phyloP scores from a whole-genome alignment of 2,797 vertebrate genomes.

The Ciconia nigra region DNA sequence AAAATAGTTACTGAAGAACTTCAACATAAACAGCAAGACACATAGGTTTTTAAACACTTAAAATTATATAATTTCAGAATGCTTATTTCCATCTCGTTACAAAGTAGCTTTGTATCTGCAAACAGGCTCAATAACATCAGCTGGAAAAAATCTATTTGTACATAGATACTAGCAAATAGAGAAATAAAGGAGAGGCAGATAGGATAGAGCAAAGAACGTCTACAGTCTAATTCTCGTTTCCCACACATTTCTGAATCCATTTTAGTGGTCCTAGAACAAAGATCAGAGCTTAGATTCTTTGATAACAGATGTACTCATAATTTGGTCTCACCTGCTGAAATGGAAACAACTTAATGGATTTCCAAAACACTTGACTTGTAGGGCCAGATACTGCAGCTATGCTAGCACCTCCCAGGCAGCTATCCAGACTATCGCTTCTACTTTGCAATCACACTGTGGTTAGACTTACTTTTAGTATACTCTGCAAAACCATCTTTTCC shows the following conservation, averaged over 20 bases:
- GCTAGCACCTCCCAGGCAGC: rapidly evolving
- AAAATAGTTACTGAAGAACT: neutral
- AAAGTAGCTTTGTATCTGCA: neutral
- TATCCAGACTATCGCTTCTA: neutral
- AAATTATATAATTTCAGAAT: neutral
- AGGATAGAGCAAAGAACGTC: neutral
- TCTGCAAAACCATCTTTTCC: constrained; percentile 90
- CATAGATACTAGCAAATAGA: neutral
- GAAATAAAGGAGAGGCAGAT: neutral
- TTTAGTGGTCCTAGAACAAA: neutral
- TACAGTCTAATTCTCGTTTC: neutral
- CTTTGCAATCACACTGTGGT: neutral
- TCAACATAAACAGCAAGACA: neutral
- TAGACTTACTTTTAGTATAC: constrained; percentile 86
- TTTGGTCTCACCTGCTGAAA: neutral
- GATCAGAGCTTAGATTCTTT: neutral
- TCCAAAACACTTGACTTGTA: neutral
- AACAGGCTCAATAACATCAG: neutral
- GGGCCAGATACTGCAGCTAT: no score
- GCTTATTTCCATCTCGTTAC: neutral
- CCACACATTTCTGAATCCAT: neutral
- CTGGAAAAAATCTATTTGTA: neutral
- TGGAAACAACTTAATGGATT: neutral
- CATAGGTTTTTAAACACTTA: neutral
- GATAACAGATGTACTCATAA: neutral